Evolutionary conservation across 2,888 invertebrate species (phyloP), one percentile per base, ranked within the genome.

Genomic region (Thera britannica): DNA sequence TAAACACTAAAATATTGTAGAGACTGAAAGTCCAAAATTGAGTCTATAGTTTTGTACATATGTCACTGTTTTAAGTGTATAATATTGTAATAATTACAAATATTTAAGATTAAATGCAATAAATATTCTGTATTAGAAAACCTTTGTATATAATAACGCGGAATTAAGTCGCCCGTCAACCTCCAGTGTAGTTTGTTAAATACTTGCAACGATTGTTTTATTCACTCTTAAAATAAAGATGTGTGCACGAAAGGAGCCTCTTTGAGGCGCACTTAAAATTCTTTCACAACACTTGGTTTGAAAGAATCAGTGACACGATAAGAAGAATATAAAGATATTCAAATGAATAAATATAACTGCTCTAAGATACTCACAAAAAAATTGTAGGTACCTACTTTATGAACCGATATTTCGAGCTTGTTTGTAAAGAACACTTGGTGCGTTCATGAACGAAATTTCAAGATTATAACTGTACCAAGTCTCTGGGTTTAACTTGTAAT

Each of bases 1-100:
- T 66, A 78, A 83, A 83, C 80, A 85, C 78, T 89, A 85, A 87
- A 86, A 87, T 85, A 90, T 86, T 87, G 87, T 92, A 92, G 92
- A 93, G 93, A 93, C 92, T 93, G 92, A 92, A 92, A 93, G 92
- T 93, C 92, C 91, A 90, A 90, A 91, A 90, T 92, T 90, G 92
- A 93, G 91, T 92, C 91, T 93, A 92, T 92, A 92, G 89, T 92
- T 92, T 92, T 93, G 93, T 93, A 93, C 87, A 93, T 89, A 90
- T 80, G 82, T 90, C 90, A 88, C 90, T 89, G 90, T 92, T 93
- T 90, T 92, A 93, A 92, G 85, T 90, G 91, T 85, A 85, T 83
- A 83, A 90, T 87, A 90, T 80, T 87, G 83, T 90, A 91, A 89
- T 86, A 77, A 85, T 90, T 88, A 86, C 79, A 82, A 87, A 85